phyloP scores from a whole-genome alignment of 2,797 vertebrate species.

The Buceros bicornis region DNA sequence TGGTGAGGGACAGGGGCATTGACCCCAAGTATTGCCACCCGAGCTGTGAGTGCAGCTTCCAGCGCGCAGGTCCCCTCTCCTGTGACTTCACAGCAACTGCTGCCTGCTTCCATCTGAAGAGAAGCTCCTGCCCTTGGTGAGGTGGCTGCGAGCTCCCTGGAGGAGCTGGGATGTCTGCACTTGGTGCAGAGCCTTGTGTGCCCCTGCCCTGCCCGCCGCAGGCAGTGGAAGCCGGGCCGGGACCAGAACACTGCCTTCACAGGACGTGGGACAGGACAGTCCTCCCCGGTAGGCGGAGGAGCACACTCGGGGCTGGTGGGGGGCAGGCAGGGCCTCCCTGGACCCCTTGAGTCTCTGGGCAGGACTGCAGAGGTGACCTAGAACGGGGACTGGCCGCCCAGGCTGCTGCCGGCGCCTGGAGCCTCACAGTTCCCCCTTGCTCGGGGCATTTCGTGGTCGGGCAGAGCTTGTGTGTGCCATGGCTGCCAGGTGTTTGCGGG shows the following conservation, averaged over 20 bases:
- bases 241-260: neutral
- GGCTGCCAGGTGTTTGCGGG: neutral
- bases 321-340: too few relatives aligned
- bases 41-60: too few relatives aligned
- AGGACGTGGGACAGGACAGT: rapidly evolving
- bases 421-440: rapidly evolving
- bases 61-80: too few relatives aligned
- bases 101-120: rapidly evolving
- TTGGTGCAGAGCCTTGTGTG: neutral
- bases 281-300: neutral
- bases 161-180: rapidly evolving
- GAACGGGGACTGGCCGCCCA: neutral
- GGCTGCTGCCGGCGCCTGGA: neutral
- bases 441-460: neutral
- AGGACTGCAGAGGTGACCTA: too few relatives aligned
- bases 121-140: neutral
- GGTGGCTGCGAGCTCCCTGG: neutral
- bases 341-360: rapidly evolving
- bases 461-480: rapidly evolving
- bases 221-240: neutral
- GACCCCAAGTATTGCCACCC: too few relatives aligned
- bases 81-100: rapidly evolving
- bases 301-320: neutral
- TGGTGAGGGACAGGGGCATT: neutral
- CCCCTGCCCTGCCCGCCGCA: neutral